Conservation (phyloP, 1,140 invertebrate species). For the Zaprionus lachaisei region DNA sequence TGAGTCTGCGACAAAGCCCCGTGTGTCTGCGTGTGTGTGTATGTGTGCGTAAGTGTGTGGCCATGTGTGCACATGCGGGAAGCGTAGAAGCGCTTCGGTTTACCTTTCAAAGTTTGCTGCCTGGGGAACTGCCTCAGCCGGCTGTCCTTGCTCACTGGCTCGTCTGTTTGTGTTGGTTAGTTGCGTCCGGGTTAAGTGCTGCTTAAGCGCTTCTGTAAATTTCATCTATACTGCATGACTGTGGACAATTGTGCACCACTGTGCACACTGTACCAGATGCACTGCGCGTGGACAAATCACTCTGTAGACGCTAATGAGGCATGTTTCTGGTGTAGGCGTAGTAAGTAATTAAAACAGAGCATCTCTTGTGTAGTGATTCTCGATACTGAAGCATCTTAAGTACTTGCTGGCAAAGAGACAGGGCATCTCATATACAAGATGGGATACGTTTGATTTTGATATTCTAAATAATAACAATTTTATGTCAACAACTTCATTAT, state of each 20-base stretch:
- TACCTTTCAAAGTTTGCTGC: constrained; percentile 30
- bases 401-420: too few relatives aligned
- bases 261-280: constrained; percentile 1
- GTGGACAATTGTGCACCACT: constrained; percentile 23
- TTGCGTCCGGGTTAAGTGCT: constrained; percentile 59
- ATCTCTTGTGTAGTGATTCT: too few relatives aligned
- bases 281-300: background rate
- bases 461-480: too few relatives aligned
- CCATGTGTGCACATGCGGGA: constrained; percentile 3
- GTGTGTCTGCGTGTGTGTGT: constrained; percentile 20
- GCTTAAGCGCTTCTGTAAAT: constrained; percentile 59
- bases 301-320: background rate
- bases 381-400: too few relatives aligned
- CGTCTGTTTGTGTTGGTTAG: constrained; percentile 43
- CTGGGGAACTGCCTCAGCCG: background rate
- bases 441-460: too few relatives aligned
- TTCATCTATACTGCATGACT: constrained; percentile 31
- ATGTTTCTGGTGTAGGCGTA: background rate
- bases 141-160: background rate
- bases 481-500: too few relatives aligned
- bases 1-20: background rate
- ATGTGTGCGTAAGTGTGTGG: background rate
- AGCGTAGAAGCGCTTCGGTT: constrained; percentile 8
- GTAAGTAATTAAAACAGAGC: too few relatives aligned
- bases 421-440: too few relatives aligned